Conservation (phyloP, 1,140 invertebrate species). For the Megalonaias nervosa region DNA sequence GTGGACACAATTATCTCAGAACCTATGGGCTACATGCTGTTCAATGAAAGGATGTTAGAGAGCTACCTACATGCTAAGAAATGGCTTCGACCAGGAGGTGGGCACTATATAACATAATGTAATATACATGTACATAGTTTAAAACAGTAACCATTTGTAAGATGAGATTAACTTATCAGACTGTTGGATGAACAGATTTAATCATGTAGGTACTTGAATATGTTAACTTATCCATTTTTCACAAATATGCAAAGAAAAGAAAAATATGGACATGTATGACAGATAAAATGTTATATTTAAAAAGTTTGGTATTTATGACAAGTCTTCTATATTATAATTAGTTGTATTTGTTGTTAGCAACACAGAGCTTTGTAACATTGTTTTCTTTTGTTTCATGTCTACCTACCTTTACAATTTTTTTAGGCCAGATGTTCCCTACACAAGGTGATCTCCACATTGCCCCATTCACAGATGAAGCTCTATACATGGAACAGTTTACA, state of each 20-base stretch:
- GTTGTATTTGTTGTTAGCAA: too few relatives aligned
- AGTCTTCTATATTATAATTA: too few relatives aligned
- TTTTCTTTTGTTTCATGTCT: too few relatives aligned
- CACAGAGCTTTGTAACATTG: too few relatives aligned
- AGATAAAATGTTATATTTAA: too few relatives aligned
- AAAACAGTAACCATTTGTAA: not conserved
- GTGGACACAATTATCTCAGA: conserved; percentile 99
- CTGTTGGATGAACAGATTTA: too few relatives aligned
- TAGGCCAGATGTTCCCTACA: conserved; percentile 94
- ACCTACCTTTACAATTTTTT: conserved; percentile 18
- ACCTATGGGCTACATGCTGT: conserved; percentile 99
- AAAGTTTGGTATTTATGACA: too few relatives aligned
- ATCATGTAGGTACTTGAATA: too few relatives aligned
- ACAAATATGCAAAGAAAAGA: too few relatives aligned
- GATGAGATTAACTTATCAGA: not conserved
- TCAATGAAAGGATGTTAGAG: conserved; percentile 99
- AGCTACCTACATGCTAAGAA: conserved; percentile 99
- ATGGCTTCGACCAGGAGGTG: conserved; percentile 92
- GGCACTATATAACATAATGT: conserved; percentile 9
- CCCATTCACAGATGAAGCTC: conserved; percentile 98
- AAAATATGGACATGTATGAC: too few relatives aligned
- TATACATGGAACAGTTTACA: conserved; percentile 99
- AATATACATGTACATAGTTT: not conserved
- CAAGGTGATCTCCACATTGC: conserved; percentile 97
- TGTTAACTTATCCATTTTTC: too few relatives aligned